Base-by-base conservation (phyloP, 2,888 invertebrate genomes). In the Drosophila aldrichi region DNA sequence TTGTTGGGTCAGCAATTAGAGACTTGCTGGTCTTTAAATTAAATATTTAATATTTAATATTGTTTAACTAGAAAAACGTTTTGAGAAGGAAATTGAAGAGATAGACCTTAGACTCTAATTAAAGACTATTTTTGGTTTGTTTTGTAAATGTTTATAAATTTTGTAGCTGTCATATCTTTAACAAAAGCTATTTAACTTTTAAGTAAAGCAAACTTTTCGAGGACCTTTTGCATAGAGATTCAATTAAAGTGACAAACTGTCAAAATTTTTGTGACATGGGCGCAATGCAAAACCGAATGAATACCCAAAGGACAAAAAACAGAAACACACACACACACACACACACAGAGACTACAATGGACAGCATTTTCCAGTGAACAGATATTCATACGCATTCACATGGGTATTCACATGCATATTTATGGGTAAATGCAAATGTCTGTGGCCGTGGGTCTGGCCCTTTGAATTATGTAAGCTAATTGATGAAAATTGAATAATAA, bases 201-300 rank as follows among this genome's bases (percentile, higher is more conserved):
- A 22, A 18, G 7, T 22, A 69, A 41, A 57, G 14, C 20, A 48
- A 63, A 75, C 49, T 75, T 66, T 32, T 36, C 49, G 36, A 29
- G 22, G 34, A 72, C 55, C 52, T 60, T 60, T 60, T 59, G 67
- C 75, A 88, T 72, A 75, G 65, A 67, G 81, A 88, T 83, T 78
- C 82, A 89, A 90, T 88, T 82, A 81, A 87, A 80, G 78, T 90
- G 87, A 83, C 89, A 88, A 88, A 82, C 80, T 88, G 88, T 88
- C 88, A 71, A 74, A 80, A 77, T 82, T 82, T 79, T 77, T 84
- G 22, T 89, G 89, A 88, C 73, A 89, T 84, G 82, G 90, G 90
- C 62, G 54, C 52, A 61, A 25, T 25, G 63, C 61, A 65, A 73
- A 74, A 40, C 51, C 65, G 51, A 78, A 63, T 65, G 68, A 80